These are phyloP conservation scores for Forpus xanthops DNA, from an alignment of 2,797 vertebrate genomes.

Conservation along the genomic window DNA sequence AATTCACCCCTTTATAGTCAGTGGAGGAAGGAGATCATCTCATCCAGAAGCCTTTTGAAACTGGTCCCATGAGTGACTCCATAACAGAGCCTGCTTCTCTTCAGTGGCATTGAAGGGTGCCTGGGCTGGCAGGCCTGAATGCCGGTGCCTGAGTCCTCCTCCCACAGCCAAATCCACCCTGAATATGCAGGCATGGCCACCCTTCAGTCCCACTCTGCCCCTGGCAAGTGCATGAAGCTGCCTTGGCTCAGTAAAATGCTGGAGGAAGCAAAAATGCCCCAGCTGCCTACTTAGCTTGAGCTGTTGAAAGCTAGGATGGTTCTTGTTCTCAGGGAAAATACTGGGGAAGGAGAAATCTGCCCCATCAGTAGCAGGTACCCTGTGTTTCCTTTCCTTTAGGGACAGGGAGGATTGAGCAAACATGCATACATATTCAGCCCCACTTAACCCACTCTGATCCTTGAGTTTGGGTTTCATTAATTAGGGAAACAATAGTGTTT, in stretches of 20 bases:
- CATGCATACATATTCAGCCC: accelerated
- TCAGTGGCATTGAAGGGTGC: not conserved
- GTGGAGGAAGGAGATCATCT: not conserved
- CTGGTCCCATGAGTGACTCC: accelerated
- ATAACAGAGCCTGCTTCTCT: not conserved
- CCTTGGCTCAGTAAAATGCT: not conserved
- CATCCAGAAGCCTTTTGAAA: not conserved
- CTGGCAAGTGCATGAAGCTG: not conserved
- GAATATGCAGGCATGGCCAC: accelerated
- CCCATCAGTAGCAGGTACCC: too few species aligned
- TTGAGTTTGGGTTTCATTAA: not conserved
- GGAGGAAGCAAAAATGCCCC: not conserved
- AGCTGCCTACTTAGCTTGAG: not conserved
- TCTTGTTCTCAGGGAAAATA: not conserved
- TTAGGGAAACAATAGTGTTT: not conserved
- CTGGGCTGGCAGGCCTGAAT: not conserved
- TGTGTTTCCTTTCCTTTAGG: not conserved
- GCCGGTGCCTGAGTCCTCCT: accelerated
- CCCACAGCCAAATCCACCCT: not conserved
- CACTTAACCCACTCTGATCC: not conserved
- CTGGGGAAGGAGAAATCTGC: not conserved
- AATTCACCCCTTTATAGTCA: not conserved
- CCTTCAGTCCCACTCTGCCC: accelerated
- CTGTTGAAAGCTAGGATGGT: not conserved
- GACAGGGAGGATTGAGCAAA: not conserved